These are phyloP conservation scores for Proteles cristata DNA, from an alignment of 2,113 vertebrate genomes.

Conservation along the genomic window DNA sequence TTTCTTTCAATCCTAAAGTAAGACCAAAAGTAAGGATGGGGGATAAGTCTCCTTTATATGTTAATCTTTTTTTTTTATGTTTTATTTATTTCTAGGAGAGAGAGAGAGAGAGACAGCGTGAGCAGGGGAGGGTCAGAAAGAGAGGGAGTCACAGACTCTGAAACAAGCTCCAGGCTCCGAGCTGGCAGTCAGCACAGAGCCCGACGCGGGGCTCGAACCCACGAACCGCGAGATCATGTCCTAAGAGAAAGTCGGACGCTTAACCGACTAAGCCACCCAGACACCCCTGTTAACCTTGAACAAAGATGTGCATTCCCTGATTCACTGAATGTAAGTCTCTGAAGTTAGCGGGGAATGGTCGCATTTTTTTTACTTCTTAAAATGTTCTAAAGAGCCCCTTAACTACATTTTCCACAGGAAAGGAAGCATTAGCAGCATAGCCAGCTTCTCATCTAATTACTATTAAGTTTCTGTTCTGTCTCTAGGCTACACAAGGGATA, in stretches of 20 bases:
- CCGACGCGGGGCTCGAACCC: too few species aligned
- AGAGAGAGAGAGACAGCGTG: too few species aligned
- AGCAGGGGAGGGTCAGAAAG: too few species aligned
- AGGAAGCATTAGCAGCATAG: background rate
- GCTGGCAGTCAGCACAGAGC: too few species aligned
- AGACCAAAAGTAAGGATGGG: background rate
- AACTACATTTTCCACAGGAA: background rate
- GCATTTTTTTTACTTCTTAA: constrained; percentile 19
- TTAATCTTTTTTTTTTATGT: background rate
- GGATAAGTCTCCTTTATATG: background rate
- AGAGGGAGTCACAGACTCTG: too few species aligned
- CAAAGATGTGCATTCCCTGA: background rate
- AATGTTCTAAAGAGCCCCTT: background rate
- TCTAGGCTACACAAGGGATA: background rate
- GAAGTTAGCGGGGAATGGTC: background rate
- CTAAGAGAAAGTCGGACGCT: too few species aligned
- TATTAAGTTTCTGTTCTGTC: background rate
- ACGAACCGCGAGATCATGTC: too few species aligned
- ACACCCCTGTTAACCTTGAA: background rate
- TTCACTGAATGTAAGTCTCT: background rate
- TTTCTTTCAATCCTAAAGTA: background rate
- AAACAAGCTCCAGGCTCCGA: too few species aligned
- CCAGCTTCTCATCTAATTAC: background rate
- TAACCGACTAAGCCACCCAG: too few species aligned
- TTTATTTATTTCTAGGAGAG: too few species aligned